phyloP scores from a whole-genome alignment of 2,113 vertebrate species.

The Callaeas wilsoni region DNA sequence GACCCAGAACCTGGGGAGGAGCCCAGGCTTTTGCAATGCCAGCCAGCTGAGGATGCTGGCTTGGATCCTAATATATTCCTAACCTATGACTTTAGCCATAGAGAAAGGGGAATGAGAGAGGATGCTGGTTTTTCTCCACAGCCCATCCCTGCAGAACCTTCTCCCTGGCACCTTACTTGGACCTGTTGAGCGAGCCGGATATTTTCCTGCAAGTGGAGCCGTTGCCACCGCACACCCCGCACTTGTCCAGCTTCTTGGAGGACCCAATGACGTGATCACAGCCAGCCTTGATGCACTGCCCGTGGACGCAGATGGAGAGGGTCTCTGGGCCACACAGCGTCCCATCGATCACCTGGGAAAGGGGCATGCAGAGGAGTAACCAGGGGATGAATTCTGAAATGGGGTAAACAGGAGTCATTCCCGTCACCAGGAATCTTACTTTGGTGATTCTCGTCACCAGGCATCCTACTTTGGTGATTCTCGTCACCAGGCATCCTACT shows the following conservation, averaged over 20 bases:
- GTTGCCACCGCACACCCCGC: slow-evolving; percentile 88
- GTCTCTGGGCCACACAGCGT: slow-evolving; percentile 92
- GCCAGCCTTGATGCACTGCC: slow-evolving; percentile 95
- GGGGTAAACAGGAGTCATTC: background rate
- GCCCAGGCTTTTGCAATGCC: background rate
- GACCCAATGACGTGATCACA: slow-evolving; percentile 92
- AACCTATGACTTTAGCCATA: background rate
- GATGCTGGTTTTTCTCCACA: background rate
- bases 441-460: background rate
- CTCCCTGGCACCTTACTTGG: slow-evolving; percentile 69
- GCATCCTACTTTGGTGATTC: slow-evolving; percentile 63
- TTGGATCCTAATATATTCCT: background rate
- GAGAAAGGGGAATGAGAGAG: background rate
- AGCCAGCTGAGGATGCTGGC: background rate
- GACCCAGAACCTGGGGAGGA: background rate
- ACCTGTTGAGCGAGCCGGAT: slow-evolving; percentile 84
- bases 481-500: slow-evolving; percentile 64
- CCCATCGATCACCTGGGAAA: slow-evolving; percentile 87
- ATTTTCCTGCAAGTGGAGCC: slow-evolving; percentile 88
- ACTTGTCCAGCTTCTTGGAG: slow-evolving; percentile 91
- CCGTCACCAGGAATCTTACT: background rate
- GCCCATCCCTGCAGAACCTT: background rate
- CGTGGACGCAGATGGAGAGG: slow-evolving; percentile 90
- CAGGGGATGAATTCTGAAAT: background rate
- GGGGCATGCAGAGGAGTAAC: background rate